Evolutionary conservation across 2,113 vertebrate species (phyloP), one percentile per base, ranked within the genome.

Genomic region (Scalopus aquaticus): DNA sequence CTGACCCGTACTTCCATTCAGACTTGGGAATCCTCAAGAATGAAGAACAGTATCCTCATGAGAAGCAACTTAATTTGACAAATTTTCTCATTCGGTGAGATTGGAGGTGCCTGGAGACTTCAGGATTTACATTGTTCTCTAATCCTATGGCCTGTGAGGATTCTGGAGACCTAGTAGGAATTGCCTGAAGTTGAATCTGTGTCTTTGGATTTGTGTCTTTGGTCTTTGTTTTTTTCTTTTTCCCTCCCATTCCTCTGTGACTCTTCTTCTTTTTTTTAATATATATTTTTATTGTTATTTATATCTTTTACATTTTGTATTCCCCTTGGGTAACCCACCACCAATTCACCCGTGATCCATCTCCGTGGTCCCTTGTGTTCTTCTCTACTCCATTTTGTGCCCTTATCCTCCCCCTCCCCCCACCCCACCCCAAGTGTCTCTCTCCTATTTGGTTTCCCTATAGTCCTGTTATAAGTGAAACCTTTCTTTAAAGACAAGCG

Each of bases 401-500:
- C n/a, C n/a, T n/a, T n/a, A n/a, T n/a, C n/a, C n/a, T n/a, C n/a
- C n/a, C n/a, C n/a, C n/a, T n/a, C n/a, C n/a, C n/a, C n/a, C n/a
- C n/a, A n/a, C n/a, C n/a, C n/a, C n/a, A n/a, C n/a, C n/a, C n/a
- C n/a, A n/a, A n/a, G n/a, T n/a, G n/a, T n/a, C n/a, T n/a, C n/a
- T n/a, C n/a, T n/a, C n/a, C n/a, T n/a, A n/a, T n/a, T n/a, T n/a
- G n/a, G n/a, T n/a, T n/a, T n/a, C n/a, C n/a, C n/a, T n/a, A n/a
- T n/a, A n/a, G n/a, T n/a, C n/a, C n/a, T n/a, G n/a, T n/a, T n/a
- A n/a, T n/a, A n/a, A n/a, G n/a, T n/a, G n/a, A n/a, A n/a, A n/a
- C n/a, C n/a, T n/a, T n/a, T n/a, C n/a, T 88, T 78, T 91, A 69
- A 69, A 88, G 70, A 65, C 65, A 56, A 72, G 78, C 32, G 62